Evolutionary conservation across 2,888 invertebrate genomes (phyloP).

Genomic region (Ormyrus labotus): DNA sequence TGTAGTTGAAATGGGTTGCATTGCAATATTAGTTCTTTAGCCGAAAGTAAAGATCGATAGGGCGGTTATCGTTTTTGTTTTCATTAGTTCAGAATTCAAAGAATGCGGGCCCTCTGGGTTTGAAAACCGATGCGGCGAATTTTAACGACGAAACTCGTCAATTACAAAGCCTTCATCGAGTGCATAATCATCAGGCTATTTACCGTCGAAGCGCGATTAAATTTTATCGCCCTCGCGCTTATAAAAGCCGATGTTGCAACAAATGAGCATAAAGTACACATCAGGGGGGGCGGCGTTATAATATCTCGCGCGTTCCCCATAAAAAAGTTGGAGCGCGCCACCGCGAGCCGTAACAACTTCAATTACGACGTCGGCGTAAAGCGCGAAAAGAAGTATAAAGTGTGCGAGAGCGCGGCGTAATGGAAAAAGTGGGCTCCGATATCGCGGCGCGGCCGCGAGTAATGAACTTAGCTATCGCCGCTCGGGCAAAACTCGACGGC

Average conservation of each 20-base stretch:
- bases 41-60: too few relatives aligned
- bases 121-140: too few relatives aligned
- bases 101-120: too few relatives aligned
- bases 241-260: slow-evolving; percentile 11
- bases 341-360: slow-evolving; percentile 18
- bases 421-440: not conserved
- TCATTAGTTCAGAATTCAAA: too few relatives aligned
- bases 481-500: not conserved
- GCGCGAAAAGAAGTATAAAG: not conserved
- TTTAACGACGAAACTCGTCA: too few relatives aligned
- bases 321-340: slow-evolving; percentile 22
- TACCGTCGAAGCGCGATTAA: slow-evolving; percentile 25
- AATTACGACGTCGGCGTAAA: not conserved
- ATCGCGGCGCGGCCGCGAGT: not conserved
- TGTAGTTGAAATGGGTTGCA: too few relatives aligned
- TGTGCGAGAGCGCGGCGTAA: not conserved
- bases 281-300: too few relatives aligned
- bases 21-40: too few relatives aligned
- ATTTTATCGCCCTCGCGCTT: slow-evolving; percentile 35
- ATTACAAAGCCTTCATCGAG: not conserved
- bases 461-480: not conserved
- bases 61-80: too few relatives aligned
- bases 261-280: slow-evolving; percentile 30
- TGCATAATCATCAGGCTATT: slow-evolving; percentile 22
- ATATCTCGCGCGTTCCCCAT: not conserved